A percentile compares a stretch with the other conserved stretches of the same genome.
These are phyloP conservation scores for Microchirus variegatus DNA, from an alignment of 2,797 vertebrate species.

Conservation along the genomic window DNA sequence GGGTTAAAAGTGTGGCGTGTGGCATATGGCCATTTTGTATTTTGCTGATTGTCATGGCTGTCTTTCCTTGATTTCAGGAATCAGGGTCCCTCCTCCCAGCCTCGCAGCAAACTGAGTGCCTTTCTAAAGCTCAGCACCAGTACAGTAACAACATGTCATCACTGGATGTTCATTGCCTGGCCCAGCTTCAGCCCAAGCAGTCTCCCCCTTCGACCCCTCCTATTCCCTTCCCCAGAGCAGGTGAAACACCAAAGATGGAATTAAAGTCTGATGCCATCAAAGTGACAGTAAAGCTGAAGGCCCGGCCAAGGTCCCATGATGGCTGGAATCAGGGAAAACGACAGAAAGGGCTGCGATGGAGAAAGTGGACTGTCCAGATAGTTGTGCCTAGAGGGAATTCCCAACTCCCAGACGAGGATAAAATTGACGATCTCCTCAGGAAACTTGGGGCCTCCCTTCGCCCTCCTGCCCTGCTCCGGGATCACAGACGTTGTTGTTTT, in stretches of 20 bases:
- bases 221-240: constrained; percentile 81
- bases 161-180: constrained; percentile 93
- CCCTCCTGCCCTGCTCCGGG: constrained; percentile 85
- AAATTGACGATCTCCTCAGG: constrained; percentile 91
- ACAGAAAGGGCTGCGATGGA: constrained; percentile 95
- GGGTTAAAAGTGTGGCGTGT: too few relatives aligned
- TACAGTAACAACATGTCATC: constrained; percentile 97
- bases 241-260: constrained; percentile 78
- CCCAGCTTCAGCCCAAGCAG: constrained; percentile 88
- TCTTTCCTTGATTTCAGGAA: constrained; percentile 75
- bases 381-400: constrained; percentile 88
- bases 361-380: constrained; percentile 95
- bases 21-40: neutral
- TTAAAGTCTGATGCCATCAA: constrained; percentile 90
- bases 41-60: constrained; percentile 3
- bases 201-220: constrained; percentile 88
- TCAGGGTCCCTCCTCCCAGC: constrained; percentile 78
- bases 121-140: constrained; percentile 89
- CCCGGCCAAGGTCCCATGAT: constrained; percentile 83
- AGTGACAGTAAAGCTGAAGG: constrained; percentile 95
- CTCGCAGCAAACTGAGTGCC: constrained; percentile 80
- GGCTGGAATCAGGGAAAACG: constrained; percentile 88
- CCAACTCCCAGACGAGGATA: constrained; percentile 90
- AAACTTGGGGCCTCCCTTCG: constrained; percentile 90
- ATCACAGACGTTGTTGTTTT: constrained; percentile 94